A percentile compares a stretch with the other conserved stretches of the same genome.
phyloP scores from a whole-genome alignment of 2,113 vertebrate species.

The Gymnobelideus leadbeateri region DNA sequence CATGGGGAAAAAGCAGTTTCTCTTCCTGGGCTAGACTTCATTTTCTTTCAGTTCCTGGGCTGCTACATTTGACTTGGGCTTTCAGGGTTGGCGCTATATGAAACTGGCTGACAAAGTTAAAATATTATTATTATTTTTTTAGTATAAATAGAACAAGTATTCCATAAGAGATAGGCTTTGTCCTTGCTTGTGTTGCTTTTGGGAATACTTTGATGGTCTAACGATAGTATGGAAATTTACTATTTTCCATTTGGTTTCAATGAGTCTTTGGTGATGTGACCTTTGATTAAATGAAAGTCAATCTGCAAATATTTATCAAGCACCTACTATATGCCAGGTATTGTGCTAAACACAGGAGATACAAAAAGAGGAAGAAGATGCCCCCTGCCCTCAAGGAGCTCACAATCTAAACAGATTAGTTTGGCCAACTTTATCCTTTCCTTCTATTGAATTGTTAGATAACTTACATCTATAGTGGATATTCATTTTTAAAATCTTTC shows the following conservation, averaged over 20 bases:
- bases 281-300: not conserved
- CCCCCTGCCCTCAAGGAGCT: not conserved
- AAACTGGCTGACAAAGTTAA: conserved; percentile 21
- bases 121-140: not conserved
- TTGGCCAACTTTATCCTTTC: not conserved
- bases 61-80: conserved; percentile 6
- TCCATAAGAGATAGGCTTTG: not conserved
- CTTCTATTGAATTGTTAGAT: not conserved
- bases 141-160: conserved; percentile 6
- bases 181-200: not conserved
- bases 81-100: conserved; percentile 21
- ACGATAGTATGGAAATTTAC: not conserved
- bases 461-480: not conserved
- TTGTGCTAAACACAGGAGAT: not conserved
- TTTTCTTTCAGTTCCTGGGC: conserved; percentile 31
- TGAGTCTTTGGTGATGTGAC: conserved; percentile 30
- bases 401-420: not conserved
- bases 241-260: not conserved
- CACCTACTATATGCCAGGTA: not conserved
- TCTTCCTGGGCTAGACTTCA: not conserved
- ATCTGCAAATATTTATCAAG: not conserved
- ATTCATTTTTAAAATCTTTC: not conserved
- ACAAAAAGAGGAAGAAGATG: not conserved
- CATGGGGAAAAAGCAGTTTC: not conserved
- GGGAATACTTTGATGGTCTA: not conserved